phyloP scores from a whole-genome alignment of 1,140 invertebrate species.

The Micrasema longulum region DNA sequence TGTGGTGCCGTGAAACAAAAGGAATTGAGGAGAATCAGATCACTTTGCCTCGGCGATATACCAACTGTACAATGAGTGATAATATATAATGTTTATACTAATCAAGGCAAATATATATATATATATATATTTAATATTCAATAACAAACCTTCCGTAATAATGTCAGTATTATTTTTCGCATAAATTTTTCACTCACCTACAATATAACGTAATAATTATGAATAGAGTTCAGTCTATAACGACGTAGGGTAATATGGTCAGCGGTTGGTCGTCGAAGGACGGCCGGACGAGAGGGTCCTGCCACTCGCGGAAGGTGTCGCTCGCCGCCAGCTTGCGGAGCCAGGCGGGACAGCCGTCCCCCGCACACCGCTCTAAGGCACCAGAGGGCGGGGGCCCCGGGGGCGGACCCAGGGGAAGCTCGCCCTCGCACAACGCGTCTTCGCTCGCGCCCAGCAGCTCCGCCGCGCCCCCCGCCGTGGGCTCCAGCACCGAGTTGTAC shows the following conservation, averaged over 20 bases:
- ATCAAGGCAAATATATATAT: constrained; percentile 34
- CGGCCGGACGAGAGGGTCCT: constrained; percentile 78
- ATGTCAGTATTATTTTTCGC: constrained; percentile 15
- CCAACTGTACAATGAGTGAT: no score
- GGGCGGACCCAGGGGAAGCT: neutral
- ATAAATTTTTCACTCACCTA: neutral
- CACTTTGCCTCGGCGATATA: no score
- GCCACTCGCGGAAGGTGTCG: constrained; percentile 81
- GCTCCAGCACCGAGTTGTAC: constrained; percentile 53
- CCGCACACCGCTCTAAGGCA: constrained; percentile 31
- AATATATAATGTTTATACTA: constrained; percentile 24
- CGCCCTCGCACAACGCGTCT: constrained; percentile 41
- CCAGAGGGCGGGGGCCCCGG: constrained; percentile 1
- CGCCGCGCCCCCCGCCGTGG: constrained; percentile 53
- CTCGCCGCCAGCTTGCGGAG: constrained; percentile 36
- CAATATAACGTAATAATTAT: constrained; percentile 1
- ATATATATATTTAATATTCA: constrained; percentile 27
- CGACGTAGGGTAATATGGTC: constrained; percentile 91
- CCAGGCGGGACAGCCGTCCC: constrained; percentile 41
- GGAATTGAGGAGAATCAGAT: no score
- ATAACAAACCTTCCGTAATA: constrained; percentile 5
- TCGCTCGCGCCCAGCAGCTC: constrained; percentile 29
- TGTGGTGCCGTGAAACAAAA: no score
- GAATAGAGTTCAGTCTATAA: constrained; percentile 87
- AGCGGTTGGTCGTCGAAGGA: constrained; percentile 78